Evolutionary conservation across 2,888 invertebrate genomes (phyloP).

Genomic region (Eupithecia subumbrata): DNA sequence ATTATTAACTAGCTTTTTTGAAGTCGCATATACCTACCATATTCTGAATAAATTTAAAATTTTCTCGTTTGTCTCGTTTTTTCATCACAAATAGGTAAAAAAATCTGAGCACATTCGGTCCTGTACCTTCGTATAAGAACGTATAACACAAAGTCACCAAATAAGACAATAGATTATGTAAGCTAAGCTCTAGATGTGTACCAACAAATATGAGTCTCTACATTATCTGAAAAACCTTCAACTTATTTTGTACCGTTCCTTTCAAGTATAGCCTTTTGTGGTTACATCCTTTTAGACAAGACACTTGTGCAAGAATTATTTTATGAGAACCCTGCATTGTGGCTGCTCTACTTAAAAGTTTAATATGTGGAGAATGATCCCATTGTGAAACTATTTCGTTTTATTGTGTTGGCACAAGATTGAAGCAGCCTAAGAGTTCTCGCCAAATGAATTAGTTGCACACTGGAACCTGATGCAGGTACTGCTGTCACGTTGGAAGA

Average conservation of each 20-base stretch:
- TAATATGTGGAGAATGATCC: slow-evolving; percentile 17
- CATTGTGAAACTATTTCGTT: slow-evolving; percentile 9
- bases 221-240: background rate
- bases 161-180: background rate
- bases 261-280: slow-evolving; percentile 5
- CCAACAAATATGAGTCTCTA: background rate
- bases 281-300: slow-evolving; percentile 14
- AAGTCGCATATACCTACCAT: too few species aligned
- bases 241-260: slow-evolving; percentile 35
- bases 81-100: background rate
- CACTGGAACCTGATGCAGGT: slow-evolving; percentile 46
- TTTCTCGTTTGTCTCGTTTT: background rate
- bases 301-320: slow-evolving; percentile 20
- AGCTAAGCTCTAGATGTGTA: background rate
- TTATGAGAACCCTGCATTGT: slow-evolving; percentile 16
- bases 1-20: too few species aligned
- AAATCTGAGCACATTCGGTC: background rate
- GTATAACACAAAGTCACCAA: background rate
- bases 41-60: background rate
- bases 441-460: slow-evolving; percentile 10
- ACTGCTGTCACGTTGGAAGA: slow-evolving; percentile 6
- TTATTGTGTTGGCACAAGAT: slow-evolving; percentile 15
- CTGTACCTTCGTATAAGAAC: background rate
- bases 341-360: slow-evolving; percentile 21
- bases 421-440: slow-evolving; percentile 8